Base-by-base conservation (phyloP, 2,113 vertebrate genomes). In the Eurystomus gularis region DNA sequence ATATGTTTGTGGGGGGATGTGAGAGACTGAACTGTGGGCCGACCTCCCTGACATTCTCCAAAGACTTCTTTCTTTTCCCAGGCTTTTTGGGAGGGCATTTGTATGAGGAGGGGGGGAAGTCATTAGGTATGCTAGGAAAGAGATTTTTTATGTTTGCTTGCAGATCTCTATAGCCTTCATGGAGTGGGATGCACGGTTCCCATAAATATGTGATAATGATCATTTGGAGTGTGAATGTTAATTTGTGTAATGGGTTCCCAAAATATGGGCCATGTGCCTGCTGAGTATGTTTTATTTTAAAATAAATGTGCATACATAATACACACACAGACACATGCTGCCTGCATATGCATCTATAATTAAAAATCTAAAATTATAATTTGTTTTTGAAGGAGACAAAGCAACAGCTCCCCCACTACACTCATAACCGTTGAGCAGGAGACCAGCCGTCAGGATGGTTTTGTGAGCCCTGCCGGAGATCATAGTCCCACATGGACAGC, bases 401-500 rank as follows among this genome's bases (percentile, higher is more conserved):
- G 95, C 94, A 81, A 15, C 78, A 96, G 76, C 93, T 92, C 80
- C 57, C 87, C 26, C 79, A 73, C 58, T 10, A 68, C 72, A 75
- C 35, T 78, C 6, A 3, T 31, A 91, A 44, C 87, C 12, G 57
- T 69, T 89, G 93, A 97, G 93, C 91, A 79, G 87, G 82, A 94
- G 61, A 86, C 91, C 82, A 86, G 94, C 64, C 85, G 61, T 95
- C 96, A 72, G 21, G 94, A 91, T 64, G 89, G 92, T 68, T 97
- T 95, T 97, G 94, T 88, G 92, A 97, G 81, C 96, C 88, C 78
- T 94, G 90, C 52, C 42, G 58, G 96, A 96, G 97, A 96, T 87
- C 87, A 89, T 72, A 93, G 97, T 96, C 96, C 96, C 88, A 91
- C 97, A 78, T 26, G 95, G 97, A 91, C 98, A 98, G 97, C 98